Evolutionary conservation across 2,797 vertebrate genomes (phyloP), one percentile per base, ranked within the genome.

Genomic region (Gorsachius magnificus): DNA sequence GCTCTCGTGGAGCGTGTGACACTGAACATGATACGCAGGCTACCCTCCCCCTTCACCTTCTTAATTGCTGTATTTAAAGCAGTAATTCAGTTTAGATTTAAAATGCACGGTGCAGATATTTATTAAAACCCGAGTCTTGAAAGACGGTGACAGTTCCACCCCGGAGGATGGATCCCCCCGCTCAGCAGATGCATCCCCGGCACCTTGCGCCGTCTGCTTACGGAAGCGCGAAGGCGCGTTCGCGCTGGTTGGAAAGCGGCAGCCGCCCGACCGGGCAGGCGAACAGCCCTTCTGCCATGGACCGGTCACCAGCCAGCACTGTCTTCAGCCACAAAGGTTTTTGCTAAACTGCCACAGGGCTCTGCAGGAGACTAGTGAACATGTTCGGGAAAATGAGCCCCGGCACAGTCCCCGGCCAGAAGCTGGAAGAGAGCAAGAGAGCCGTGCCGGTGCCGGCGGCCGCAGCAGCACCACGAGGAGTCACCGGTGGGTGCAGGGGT

Each of bases 361-460:
- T 63, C 53, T 51, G 89, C 38, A 66, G 81, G 36, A 72, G 17
- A 38, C 28, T 56, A 28, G 50, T 18, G 43, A 63, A 57, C 20
- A 3, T 5, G 33, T 45, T 64, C 0, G 0, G 26, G 54, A 71
- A 81, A 81, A 61, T 5, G 20, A 35, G 12, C 1, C 25, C 74
- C 18, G 68, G 12, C 15, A 58, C 8, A 0, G 16, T 60, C 7
- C 16, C 38, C 2, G 4, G 33, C 3, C 33, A 33, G 45, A 60
- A 69, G 8, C 16, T 5, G 5, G n/a, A 41, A 18, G 36, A 54
- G 13, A 83, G 19, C 35, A 41, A 18, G 36, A 54, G 13, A 83
- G 19, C 35, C 17, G 1, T 4, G 43, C n/a, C 53, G 63, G 35
- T 2, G 2, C n/a, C 0, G 0, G 24, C 0, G 0, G 35, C n/a